These are phyloP conservation scores for Cabera pusaria DNA, from an alignment of 2,888 invertebrate genomes.

Conservation along the genomic window DNA sequence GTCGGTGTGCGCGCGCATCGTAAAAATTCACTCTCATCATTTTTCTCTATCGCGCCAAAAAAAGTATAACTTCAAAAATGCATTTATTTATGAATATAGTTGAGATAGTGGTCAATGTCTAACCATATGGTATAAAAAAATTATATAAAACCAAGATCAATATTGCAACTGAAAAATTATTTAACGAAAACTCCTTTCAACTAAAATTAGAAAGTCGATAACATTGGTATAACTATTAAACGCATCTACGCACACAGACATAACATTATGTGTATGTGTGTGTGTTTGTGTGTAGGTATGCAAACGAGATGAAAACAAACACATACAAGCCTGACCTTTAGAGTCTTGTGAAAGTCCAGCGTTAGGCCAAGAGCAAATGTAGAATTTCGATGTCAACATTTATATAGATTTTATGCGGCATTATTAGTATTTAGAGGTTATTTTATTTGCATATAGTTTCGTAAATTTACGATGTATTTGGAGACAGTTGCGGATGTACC, in stretches of 20 bases:
- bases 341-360: conserved; percentile 62
- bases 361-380: conserved; percentile 23
- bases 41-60: no score
- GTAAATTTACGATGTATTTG: conserved; percentile 5
- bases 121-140: no score
- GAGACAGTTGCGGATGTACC: no score
- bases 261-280: conserved; percentile 6
- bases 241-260: conserved; percentile 36
- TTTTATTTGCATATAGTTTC: conserved; percentile 11
- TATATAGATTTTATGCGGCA: conserved; percentile 17
- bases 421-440: conserved; percentile 29
- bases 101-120: no score
- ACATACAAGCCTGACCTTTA: conserved; percentile 61
- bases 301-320: conserved; percentile 35
- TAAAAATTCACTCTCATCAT: no score
- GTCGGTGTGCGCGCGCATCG: no score
- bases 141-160: no score
- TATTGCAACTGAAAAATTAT: no score
- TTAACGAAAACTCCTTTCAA: conserved; percentile 15
- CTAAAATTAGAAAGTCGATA: conserved; percentile 69
- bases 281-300: conserved; percentile 15
- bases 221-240: conserved; percentile 46
- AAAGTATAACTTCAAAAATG: no score
- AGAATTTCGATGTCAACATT: conserved; percentile 14
- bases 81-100: no score